Base-by-base conservation (phyloP, 92 coral and sea anemone species). In the Porites cylindrica region DNA sequence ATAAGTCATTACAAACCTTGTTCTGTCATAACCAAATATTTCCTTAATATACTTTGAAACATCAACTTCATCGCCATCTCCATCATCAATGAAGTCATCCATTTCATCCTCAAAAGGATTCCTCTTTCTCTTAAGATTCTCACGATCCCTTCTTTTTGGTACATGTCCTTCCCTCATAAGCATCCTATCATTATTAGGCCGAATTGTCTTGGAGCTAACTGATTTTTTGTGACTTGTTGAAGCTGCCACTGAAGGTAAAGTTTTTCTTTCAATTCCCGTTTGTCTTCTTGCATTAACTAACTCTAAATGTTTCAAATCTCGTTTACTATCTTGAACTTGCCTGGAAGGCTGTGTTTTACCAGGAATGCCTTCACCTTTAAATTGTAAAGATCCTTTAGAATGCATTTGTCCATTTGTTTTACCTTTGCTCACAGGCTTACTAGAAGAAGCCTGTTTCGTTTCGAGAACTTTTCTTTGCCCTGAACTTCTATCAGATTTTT, bases 21-120 rank as follows among this genome's bases (percentile, higher is more conserved):
- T 71, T 72, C 85, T 90, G 86, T 97, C 99, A 89, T 97, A 97
- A 43, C 99, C 99, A 93, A 97, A 97, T 19, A 97, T 97, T 75
- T 97, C 96, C 82, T 91, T 92, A 32, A 97, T 97, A 70, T 95
- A 92, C 54, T 81, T 83, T 13, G 99, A 95, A 23, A 95, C 92
- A 87, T 97, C 92, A 76, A 75, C 91, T 0, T 91, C 89, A 1
- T 90, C 93, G 1, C 69, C 96, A 4, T 82, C 96, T 43, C 90
- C 90, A 61, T 94, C 99, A 68, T 94, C 99, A 82, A 93, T 93
- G 77, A 94, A 92, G 43, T 91, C 94, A 83, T 91, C 96, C 60
- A 88, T 84, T 21, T 87, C 98, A 61, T 91, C 96, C 19, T 18
- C 43, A 52, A 51, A 63, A 43, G 80, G 80, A 17, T 73, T 75